Percentiles rank a stretch among this genome's conserved stretches.
Conservation (phyloP, 2,888 invertebrate species). For the Oeneis ivallda region DNA sequence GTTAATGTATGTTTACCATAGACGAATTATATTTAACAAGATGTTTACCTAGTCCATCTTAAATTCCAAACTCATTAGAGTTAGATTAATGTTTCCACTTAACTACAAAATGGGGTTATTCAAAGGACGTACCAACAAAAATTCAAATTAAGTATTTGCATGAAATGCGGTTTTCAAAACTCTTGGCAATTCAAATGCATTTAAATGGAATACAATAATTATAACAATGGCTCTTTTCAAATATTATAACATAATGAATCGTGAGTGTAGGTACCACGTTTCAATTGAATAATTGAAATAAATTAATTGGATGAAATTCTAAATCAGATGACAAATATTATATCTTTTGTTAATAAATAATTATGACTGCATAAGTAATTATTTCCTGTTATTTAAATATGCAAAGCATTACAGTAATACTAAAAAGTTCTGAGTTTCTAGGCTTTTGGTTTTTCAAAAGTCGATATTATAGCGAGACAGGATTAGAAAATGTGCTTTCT, state of each 20-base stretch:
- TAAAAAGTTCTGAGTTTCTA: too few relatives aligned
- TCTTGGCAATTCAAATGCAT: conserved; percentile 3
- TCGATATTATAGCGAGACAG: too few relatives aligned
- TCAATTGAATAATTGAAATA: conserved; percentile 7
- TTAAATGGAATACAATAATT: conserved; percentile 8
- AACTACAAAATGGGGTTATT: too few relatives aligned
- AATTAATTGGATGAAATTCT: conserved; percentile 8
- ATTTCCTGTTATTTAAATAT: background rate
- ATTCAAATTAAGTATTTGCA: background rate
- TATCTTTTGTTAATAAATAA: conserved; percentile 4
- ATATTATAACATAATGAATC: conserved; percentile 3
- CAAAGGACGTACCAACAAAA: too few relatives aligned
- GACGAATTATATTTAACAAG: too few relatives aligned
- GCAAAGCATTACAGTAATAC: too few relatives aligned
- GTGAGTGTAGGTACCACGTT: background rate
- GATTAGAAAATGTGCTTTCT: too few relatives aligned
- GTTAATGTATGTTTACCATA: too few relatives aligned
- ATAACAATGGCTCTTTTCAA: background rate
- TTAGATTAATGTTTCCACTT: too few relatives aligned
- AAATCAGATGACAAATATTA: background rate
- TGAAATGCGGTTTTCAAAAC: conserved; percentile 7
- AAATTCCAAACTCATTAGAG: too few relatives aligned
- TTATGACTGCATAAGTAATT: background rate
- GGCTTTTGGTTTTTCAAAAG: too few relatives aligned
- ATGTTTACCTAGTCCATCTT: background rate